Conservation (phyloP, 2,797 vertebrate genomes). For the Pygocentrus nattereri region DNA sequence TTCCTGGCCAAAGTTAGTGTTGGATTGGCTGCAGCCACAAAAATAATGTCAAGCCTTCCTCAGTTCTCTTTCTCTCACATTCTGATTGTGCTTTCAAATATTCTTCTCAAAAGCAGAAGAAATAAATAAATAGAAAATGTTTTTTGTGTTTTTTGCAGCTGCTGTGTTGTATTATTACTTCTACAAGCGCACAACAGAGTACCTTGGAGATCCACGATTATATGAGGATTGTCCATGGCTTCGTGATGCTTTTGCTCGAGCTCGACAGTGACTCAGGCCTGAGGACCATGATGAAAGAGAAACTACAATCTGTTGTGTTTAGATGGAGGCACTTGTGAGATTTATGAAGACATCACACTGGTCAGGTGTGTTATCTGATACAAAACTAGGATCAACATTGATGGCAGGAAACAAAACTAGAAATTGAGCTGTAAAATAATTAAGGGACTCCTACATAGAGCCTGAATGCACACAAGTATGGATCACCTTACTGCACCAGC, state of each 20-base stretch:
- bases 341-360: not conserved
- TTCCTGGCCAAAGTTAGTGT: not conserved
- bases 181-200: slow-evolving; percentile 92
- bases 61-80: too few species aligned
- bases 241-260: slow-evolving; percentile 88
- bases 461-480: not conserved
- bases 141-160: slow-evolving; percentile 72
- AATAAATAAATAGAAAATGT: not conserved
- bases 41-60: too few species aligned
- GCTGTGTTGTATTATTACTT: slow-evolving; percentile 95
- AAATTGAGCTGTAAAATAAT: not conserved
- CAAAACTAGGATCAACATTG: not conserved
- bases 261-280: slow-evolving; percentile 78
- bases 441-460: not conserved
- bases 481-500: slow-evolving; percentile 1
- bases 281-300: not conserved
- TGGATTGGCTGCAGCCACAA: too few species aligned
- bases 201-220: slow-evolving; percentile 92
- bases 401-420: too few species aligned
- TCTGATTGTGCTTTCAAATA: not conserved
- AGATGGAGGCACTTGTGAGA: not conserved
- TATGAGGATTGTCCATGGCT: slow-evolving; percentile 95
- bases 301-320: not conserved
- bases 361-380: not conserved
- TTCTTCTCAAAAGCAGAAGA: not conserved